Evolutionary conservation across 2,113 vertebrate species (phyloP).

Genomic region (Phylloscopus trochilus): DNA sequence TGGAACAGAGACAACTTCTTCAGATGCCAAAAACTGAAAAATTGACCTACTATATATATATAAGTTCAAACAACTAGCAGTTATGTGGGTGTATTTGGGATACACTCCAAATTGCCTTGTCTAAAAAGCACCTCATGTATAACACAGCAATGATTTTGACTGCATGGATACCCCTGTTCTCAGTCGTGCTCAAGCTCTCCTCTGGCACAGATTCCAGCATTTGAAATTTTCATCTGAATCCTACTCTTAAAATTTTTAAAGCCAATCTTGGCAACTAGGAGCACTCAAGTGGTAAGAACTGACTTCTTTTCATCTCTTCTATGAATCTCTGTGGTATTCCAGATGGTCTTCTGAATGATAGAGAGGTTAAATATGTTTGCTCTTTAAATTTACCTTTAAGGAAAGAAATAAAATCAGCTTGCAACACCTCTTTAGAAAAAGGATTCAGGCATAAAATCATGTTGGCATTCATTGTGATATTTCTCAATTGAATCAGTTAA

Average conservation of each 20-base stretch:
- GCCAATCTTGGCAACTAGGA: neutral
- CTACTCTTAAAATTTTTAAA: neutral
- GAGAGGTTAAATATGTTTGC: neutral
- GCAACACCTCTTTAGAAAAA: neutral
- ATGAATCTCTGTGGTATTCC: neutral
- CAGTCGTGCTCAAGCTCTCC: neutral
- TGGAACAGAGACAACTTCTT: neutral
- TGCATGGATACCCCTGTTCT: neutral
- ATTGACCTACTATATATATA: neutral
- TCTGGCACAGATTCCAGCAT: neutral
- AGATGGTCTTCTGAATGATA: neutral
- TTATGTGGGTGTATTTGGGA: neutral
- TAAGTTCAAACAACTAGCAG: neutral
- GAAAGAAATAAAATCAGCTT: neutral
- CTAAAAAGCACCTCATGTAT: neutral
- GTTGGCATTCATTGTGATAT: neutral
- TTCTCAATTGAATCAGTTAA: neutral
- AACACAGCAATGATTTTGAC: neutral
- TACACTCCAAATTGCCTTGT: neutral
- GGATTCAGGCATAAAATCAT: neutral
- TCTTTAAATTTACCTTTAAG: neutral
- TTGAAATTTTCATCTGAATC: neutral
- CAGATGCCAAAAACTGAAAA: neutral
- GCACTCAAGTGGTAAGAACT: neutral
- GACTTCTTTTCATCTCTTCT: neutral